phyloP scores from a whole-genome alignment of 2,888 invertebrate genomes.

The Autographa gamma region DNA sequence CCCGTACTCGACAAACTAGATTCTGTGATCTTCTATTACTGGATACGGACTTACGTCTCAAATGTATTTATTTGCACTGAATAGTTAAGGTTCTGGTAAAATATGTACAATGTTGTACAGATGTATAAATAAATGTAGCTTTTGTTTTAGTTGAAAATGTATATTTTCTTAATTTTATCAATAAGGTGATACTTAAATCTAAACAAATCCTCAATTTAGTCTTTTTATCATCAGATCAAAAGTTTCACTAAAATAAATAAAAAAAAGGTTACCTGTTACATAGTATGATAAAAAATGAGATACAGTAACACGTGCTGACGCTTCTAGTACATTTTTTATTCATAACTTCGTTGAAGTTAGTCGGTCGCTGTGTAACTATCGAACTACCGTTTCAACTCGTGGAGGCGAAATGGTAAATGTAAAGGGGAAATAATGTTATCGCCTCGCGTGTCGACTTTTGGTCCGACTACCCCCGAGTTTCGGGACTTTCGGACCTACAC shows the following conservation, averaged over 20 bases:
- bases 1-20: slow-evolving; percentile 64
- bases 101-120: not conserved
- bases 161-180: too few species aligned
- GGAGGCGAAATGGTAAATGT: slow-evolving; percentile 65
- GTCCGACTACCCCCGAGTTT: slow-evolving; percentile 52
- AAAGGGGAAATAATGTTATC: slow-evolving; percentile 73
- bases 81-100: not conserved
- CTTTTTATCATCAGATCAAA: too few species aligned
- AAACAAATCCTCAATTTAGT: too few species aligned
- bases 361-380: slow-evolving; percentile 67
- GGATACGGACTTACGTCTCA: slow-evolving; percentile 55
- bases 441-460: slow-evolving; percentile 59
- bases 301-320: slow-evolving; percentile 19
- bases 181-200: too few species aligned
- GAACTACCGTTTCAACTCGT: slow-evolving; percentile 65
- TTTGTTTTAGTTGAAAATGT: too few species aligned
- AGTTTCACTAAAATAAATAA: too few species aligned
- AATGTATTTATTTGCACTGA: not conserved
- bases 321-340: slow-evolving; percentile 58
- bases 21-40: slow-evolving; percentile 63
- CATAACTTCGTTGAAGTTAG: slow-evolving; percentile 50
- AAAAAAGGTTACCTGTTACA: too few species aligned
- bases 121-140: not conserved
- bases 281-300: not conserved
- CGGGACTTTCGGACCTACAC: slow-evolving; percentile 59